Evolutionary conservation across 2,113 vertebrate species (phyloP).

Genomic region (Vulpes lagopus): DNA sequence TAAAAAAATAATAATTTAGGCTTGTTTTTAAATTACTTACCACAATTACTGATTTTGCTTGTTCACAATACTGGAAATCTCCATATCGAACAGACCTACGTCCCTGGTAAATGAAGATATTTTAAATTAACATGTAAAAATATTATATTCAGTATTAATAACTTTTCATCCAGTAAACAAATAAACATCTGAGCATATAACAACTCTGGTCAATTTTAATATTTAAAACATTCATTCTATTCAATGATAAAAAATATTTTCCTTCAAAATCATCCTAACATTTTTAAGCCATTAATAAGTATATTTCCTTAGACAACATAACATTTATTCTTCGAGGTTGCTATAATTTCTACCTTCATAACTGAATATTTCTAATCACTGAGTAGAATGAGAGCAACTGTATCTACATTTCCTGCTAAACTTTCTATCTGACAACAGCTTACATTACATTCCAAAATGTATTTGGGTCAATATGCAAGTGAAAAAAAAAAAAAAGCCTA

Average conservation of each 20-base stretch:
- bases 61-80: conserved; percentile 97
- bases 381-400: not conserved
- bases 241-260: conserved; percentile 42
- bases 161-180: not conserved
- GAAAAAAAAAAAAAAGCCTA: not conserved
- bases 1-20: not conserved
- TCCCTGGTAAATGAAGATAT: conserved; percentile 88
- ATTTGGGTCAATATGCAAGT: conserved; percentile 26
- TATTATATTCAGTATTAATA: conserved; percentile 13
- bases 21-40: conserved; percentile 88
- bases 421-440: not conserved
- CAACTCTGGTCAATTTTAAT: conserved; percentile 16
- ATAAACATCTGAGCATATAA: not conserved
- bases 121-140: conserved; percentile 34
- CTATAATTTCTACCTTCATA: not conserved
- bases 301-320: not conserved
- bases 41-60: conserved; percentile 98
- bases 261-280: not conserved
- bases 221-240: conserved; percentile 35
- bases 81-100: conserved; percentile 97
- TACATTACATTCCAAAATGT: not conserved
- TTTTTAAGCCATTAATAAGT: conserved; percentile 7
- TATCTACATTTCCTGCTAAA: conserved; percentile 11
- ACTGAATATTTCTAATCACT: conserved; percentile 38
- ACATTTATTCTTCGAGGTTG: conserved; percentile 40